Evolutionary conservation across 92 coral and sea anemone species (phyloP).

Genomic region (Ricordea florida): DNA sequence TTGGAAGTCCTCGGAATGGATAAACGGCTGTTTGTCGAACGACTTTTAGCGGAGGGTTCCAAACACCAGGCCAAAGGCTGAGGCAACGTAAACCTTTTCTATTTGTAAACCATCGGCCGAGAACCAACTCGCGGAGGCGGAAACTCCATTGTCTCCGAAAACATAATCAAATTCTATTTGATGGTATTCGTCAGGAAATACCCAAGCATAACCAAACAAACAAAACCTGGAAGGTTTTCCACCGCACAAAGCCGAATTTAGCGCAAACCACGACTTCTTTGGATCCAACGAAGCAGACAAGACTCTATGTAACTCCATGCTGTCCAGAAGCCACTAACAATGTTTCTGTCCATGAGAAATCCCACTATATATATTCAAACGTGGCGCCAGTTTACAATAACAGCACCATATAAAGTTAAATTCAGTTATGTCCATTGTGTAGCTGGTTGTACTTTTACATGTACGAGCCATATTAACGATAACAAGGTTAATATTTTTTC

Average conservation of each 20-base stretch:
- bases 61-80: slow-evolving; percentile 9
- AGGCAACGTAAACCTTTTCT: slow-evolving; percentile 1
- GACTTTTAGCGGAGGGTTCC: slow-evolving; percentile 4
- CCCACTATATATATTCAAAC: background rate
- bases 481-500: no score
- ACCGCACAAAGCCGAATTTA: slow-evolving; percentile 1
- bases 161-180: slow-evolving; percentile 6
- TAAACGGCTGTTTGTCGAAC: background rate
- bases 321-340: background rate
- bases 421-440: no score
- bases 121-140: slow-evolving; percentile 20
- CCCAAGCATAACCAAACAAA: background rate
- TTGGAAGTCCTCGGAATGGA: background rate
- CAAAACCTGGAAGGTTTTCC: slow-evolving; percentile 10
- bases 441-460: no score
- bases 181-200: slow-evolving; percentile 7
- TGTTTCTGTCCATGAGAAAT: background rate
- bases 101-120: background rate
- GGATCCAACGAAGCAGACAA: background rate
- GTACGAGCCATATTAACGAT: no score
- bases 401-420: no score
- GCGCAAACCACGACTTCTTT: slow-evolving; percentile 5
- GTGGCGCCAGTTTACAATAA: no score
- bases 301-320: background rate
- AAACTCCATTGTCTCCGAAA: background rate